Percentiles rank a stretch among this genome's conserved stretches.
These are phyloP conservation scores for Schrankia costaestrigalis DNA, from an alignment of 2,888 invertebrate genomes.

Conservation along the genomic window DNA sequence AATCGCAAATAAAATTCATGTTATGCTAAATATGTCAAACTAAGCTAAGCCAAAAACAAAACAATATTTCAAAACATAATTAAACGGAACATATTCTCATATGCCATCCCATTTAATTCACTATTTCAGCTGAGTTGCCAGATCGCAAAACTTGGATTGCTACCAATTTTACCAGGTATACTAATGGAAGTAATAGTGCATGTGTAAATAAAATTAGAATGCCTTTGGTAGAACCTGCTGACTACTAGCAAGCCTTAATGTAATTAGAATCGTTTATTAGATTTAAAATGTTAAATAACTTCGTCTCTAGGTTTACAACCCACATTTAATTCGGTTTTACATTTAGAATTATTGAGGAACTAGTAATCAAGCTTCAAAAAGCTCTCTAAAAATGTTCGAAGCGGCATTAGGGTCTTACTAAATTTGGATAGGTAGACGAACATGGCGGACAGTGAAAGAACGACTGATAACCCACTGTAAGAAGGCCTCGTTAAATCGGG, in stretches of 20 bases:
- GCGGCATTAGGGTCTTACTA: too few relatives aligned
- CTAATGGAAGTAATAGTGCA: conserved; percentile 13
- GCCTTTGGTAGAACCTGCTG: neutral
- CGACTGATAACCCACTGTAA: too few relatives aligned
- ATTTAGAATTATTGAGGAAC: too few relatives aligned
- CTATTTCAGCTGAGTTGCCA: conserved; percentile 9
- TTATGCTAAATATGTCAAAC: too few relatives aligned
- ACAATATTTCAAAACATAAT: too few relatives aligned
- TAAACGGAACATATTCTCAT: conserved; percentile 9
- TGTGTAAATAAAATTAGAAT: conserved; percentile 20
- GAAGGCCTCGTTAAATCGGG: too few relatives aligned
- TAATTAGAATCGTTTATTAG: conserved; percentile 5
- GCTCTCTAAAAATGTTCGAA: too few relatives aligned
- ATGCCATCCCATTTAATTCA: conserved; percentile 19
- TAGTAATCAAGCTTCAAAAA: too few relatives aligned
- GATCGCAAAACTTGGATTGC: conserved; percentile 20
- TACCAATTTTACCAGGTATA: conserved; percentile 24
- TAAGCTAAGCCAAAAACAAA: too few relatives aligned
- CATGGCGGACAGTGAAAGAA: too few relatives aligned
- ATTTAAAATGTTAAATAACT: neutral
- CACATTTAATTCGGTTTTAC: neutral
- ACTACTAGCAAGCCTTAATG: conserved; percentile 1
- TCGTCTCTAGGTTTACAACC: neutral
- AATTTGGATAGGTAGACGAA: too few relatives aligned
- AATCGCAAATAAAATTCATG: too few relatives aligned